These are phyloP conservation scores for Marmota flaviventris DNA, from an alignment of 2,113 vertebrate species.

Conservation along the genomic window DNA sequence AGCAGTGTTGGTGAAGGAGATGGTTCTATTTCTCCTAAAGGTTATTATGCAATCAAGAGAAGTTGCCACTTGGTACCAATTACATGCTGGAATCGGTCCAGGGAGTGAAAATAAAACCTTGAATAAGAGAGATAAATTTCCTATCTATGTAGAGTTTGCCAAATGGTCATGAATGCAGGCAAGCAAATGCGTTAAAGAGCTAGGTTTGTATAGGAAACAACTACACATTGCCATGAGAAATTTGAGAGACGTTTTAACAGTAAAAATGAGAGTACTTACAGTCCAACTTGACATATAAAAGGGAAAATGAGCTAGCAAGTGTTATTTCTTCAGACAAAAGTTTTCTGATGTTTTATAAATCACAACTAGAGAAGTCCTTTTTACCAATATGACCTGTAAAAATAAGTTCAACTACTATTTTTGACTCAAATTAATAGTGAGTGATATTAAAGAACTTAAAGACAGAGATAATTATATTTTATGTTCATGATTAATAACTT, in stretches of 20 bases:
- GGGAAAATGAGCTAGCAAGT: neutral
- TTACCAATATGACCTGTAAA: neutral
- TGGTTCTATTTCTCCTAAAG: neutral
- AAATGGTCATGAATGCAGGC: neutral
- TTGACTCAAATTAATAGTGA: constrained; percentile 2
- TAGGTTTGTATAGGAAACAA: neutral
- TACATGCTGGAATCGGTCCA: neutral
- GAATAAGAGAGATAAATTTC: neutral
- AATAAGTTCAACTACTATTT: neutral
- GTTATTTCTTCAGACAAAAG: neutral
- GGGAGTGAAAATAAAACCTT: neutral
- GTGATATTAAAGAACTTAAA: constrained; percentile 24
- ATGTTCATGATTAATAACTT: neutral
- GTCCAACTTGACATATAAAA: neutral
- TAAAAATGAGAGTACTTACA: neutral
- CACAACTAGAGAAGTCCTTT: neutral
- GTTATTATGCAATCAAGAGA: neutral
- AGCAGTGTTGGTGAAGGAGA: neutral
- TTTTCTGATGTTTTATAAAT: neutral
- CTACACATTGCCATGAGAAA: neutral
- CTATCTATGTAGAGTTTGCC: neutral
- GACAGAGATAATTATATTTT: neutral
- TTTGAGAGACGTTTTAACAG: neutral
- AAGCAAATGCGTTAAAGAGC: neutral
- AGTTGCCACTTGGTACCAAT: neutral